Conservation (phyloP, 2,888 invertebrate species). For the Pyrrhosoma nymphula region DNA sequence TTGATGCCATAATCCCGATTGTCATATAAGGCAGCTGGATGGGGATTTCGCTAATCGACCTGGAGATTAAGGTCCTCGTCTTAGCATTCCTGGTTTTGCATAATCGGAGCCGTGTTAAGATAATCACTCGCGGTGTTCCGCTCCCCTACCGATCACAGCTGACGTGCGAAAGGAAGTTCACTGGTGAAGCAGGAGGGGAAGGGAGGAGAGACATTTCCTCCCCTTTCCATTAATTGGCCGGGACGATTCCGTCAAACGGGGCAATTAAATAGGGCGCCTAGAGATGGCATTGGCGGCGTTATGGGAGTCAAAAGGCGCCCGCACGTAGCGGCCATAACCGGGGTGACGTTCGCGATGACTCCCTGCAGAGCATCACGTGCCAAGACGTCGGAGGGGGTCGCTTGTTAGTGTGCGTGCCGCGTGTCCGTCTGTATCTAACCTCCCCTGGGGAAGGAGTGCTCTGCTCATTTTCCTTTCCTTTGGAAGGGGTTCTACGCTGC, state of each 20-base stretch:
- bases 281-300: background rate
- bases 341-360: background rate
- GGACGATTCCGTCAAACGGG: constrained; percentile 22
- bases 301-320: background rate
- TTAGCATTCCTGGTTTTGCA: constrained; percentile 12
- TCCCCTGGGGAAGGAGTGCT: background rate
- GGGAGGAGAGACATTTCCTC: background rate
- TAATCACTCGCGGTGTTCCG: constrained; percentile 31
- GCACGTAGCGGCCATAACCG: constrained; percentile 13
- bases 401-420: background rate
- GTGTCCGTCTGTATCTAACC: background rate
- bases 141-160: constrained; percentile 34
- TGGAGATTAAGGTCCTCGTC: constrained; percentile 24
- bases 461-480: background rate
- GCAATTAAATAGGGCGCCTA: constrained; percentile 15
- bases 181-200: background rate
- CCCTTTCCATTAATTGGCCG: background rate
- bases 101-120: constrained; percentile 16
- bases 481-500: background rate
- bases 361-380: background rate
- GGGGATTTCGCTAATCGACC: constrained; percentile 20
- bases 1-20: background rate
- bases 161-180: background rate
- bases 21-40: background rate
- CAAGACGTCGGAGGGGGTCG: background rate